Percentiles rank a stretch among this genome's conserved stretches.
Evolutionary conservation across 2,888 invertebrate species (phyloP).

Genomic region (Unio pictorum): DNA sequence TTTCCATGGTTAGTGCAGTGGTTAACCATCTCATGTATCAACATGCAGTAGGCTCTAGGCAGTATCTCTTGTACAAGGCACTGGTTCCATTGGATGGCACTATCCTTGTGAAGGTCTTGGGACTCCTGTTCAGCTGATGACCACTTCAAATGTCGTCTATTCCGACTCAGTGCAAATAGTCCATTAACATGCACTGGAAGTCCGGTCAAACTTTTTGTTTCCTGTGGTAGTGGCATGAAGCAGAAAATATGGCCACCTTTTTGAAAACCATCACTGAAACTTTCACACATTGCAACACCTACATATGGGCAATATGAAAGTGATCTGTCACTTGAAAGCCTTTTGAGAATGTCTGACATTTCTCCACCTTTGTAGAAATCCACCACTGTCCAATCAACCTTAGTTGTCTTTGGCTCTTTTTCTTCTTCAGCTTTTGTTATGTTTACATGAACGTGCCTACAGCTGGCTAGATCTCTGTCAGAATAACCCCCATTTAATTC

Average conservation of each 20-base stretch:
- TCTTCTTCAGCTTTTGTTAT: neutral
- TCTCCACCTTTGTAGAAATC: constrained; percentile 36
- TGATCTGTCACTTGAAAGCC: constrained; percentile 15
- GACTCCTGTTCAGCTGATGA: constrained; percentile 45
- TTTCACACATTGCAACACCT: constrained; percentile 16
- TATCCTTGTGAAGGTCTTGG: constrained; percentile 30
- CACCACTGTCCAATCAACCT: constrained; percentile 33
- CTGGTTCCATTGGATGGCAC: constrained; percentile 55
- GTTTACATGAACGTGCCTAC: no score
- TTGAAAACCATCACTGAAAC: neutral
- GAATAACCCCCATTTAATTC: no score
- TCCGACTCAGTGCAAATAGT: constrained; percentile 62
- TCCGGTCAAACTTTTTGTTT: constrained; percentile 53
- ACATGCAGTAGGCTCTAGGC: constrained; percentile 38
- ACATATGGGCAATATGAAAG: constrained; percentile 31
- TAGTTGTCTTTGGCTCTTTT: neutral
- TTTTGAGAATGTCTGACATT: constrained; percentile 24
- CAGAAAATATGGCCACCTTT: constrained; percentile 56
- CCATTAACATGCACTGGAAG: constrained; percentile 67
- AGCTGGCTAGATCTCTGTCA: no score
- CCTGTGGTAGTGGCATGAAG: constrained; percentile 61
- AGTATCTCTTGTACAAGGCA: constrained; percentile 53
- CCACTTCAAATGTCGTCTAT: constrained; percentile 66
- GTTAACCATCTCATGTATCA: constrained; percentile 17
- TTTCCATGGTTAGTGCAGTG: constrained; percentile 1